Percentiles rank a stretch among this genome's conserved stretches.
Evolutionary conservation across 2,888 invertebrate species (phyloP).

Genomic region (Philopedon plagiatum): DNA sequence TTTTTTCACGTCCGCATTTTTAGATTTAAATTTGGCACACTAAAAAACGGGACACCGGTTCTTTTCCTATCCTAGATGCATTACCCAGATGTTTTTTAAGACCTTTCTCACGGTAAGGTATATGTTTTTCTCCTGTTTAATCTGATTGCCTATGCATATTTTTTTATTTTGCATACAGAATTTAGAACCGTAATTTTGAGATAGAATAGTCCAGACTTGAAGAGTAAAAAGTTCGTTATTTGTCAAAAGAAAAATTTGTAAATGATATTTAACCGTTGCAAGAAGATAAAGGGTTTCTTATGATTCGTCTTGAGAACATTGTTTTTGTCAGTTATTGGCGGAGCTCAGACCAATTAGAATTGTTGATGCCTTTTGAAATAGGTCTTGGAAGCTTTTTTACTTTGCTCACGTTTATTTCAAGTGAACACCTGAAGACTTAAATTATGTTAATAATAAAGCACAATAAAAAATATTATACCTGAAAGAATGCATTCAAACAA

Average conservation of each 20-base stretch:
- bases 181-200: background rate
- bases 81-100: slow-evolving; percentile 38
- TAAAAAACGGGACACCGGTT: slow-evolving; percentile 46
- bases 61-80: slow-evolving; percentile 22
- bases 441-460: no score
- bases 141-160: slow-evolving; percentile 39
- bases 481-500: no score
- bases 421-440: no score
- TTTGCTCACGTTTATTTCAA: no score
- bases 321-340: background rate
- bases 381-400: background rate
- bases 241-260: slow-evolving; percentile 30
- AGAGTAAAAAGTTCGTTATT: slow-evolving; percentile 36
- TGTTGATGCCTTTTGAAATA: background rate
- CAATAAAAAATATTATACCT: no score
- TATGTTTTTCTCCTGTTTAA: slow-evolving; percentile 50
- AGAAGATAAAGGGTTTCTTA: background rate
- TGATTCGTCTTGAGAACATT: background rate
- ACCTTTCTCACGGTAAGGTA: slow-evolving; percentile 50
- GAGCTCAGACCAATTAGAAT: background rate
- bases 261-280: background rate
- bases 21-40: slow-evolving; percentile 50
- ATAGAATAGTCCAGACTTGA: slow-evolving; percentile 1
- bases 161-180: slow-evolving; percentile 32
- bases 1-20: slow-evolving; percentile 44